A percentile compares a stretch with the other conserved stretches of the same genome.
phyloP scores from a whole-genome alignment of 1,140 invertebrate genomes.

The Meteorus sp. region DNA sequence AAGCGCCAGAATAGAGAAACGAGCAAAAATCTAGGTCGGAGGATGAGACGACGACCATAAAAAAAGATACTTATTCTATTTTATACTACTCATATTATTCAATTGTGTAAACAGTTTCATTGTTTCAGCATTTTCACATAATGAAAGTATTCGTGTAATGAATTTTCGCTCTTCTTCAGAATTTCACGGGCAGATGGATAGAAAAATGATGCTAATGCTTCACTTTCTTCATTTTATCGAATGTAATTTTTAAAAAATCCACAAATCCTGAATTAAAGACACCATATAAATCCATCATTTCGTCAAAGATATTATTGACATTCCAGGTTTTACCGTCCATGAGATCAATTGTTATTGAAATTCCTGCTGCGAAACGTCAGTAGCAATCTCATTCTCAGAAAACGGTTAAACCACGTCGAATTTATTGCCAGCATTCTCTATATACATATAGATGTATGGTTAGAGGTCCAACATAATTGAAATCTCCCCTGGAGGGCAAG shows the following conservation, averaged over 20 bases:
- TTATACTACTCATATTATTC: too few relatives aligned
- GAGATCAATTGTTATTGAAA: conserved; percentile 19
- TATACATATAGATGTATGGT: conserved; percentile 4
- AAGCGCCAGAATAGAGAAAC: conserved; percentile 17
- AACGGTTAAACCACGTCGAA: neutral
- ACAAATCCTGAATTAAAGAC: too few relatives aligned
- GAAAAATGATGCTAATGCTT: neutral
- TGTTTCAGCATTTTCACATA: too few relatives aligned
- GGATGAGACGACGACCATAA: neutral
- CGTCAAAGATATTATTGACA: neutral
- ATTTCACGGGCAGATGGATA: too few relatives aligned
- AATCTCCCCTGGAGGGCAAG: conserved; percentile 9
- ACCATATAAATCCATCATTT: neutral
- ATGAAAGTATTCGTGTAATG: too few relatives aligned
- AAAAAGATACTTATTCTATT: neutral
- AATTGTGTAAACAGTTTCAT: too few relatives aligned
- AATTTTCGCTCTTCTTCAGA: too few relatives aligned
- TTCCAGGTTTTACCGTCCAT: neutral
- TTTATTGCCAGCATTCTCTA: neutral
- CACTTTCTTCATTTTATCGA: neutral
- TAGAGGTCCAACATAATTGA: conserved; percentile 6
- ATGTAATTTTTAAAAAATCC: too few relatives aligned
- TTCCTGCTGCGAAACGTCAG: conserved; percentile 3
- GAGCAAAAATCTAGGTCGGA: conserved; percentile 11
- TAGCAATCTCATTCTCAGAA: conserved; percentile 4